Evolutionary conservation across 1,140 invertebrate species (phyloP).

Genomic region (Meteorus sp.): DNA sequence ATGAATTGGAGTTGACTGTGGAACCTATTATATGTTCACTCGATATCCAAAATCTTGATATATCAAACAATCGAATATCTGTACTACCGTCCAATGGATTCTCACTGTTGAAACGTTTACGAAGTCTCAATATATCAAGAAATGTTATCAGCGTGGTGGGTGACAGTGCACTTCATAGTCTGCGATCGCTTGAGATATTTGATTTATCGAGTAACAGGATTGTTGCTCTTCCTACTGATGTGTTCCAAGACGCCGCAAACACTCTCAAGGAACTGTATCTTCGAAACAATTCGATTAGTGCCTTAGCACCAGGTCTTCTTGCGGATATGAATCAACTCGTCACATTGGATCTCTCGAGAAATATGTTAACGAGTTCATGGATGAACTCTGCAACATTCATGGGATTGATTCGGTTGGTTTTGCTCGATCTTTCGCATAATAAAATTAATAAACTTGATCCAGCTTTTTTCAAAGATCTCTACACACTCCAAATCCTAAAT

Average conservation of each 20-base stretch:
- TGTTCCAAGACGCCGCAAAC: conserved; percentile 77
- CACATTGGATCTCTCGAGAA: conserved; percentile 83
- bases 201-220: conserved; percentile 87
- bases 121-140: conserved; percentile 76
- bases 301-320: conserved; percentile 78
- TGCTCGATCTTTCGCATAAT: conserved; percentile 85
- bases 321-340: conserved; percentile 82
- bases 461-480: conserved; percentile 78
- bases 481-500: conserved; percentile 80
- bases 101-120: conserved; percentile 71
- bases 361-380: conserved; percentile 83
- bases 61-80: conserved; percentile 83
- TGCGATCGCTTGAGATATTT: conserved; percentile 77
- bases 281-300: conserved; percentile 85
- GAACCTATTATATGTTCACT: conserved; percentile 67
- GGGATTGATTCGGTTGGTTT: conserved; percentile 82
- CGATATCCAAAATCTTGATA: conserved; percentile 80
- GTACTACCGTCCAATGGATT: conserved; percentile 79
- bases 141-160: conserved; percentile 85
- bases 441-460: conserved; percentile 78
- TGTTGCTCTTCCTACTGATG: conserved; percentile 79
- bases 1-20: conserved; percentile 31
- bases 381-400: conserved; percentile 80
- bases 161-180: conserved; percentile 76
- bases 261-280: conserved; percentile 83